Evolutionary conservation across 2,888 invertebrate species (phyloP).

Genomic region (Diarsia rubi): DNA sequence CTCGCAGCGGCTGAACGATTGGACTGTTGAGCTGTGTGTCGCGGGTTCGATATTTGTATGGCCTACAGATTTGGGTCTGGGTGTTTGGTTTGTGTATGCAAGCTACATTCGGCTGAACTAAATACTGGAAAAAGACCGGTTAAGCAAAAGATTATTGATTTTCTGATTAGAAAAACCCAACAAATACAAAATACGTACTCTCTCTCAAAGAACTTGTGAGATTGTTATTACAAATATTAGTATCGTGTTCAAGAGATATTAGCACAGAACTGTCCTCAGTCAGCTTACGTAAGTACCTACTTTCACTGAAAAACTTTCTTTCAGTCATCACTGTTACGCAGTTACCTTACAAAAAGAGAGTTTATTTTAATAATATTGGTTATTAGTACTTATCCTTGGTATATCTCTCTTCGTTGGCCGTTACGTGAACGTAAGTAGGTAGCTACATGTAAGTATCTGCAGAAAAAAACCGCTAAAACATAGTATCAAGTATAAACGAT

Average conservation of each 20-base stretch:
- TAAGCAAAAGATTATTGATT: not conserved
- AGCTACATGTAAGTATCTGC: not conserved
- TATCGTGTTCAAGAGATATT: conserved; percentile 54
- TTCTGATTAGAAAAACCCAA: not conserved
- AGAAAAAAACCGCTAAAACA: not conserved
- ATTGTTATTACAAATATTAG: conserved; percentile 1
- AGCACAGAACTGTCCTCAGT: conserved; percentile 37
- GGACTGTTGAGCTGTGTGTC: too few species aligned
- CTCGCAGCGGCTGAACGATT: too few species aligned
- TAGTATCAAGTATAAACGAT: not conserved
- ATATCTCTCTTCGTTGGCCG: not conserved
- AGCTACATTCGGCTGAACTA: too few species aligned
- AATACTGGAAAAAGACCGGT: too few species aligned
- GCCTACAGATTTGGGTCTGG: too few species aligned
- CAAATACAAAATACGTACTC: not conserved
- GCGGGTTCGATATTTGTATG: too few species aligned
- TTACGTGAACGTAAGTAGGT: not conserved
- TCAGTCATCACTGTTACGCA: conserved; percentile 43
- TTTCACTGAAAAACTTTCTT: conserved; percentile 65
- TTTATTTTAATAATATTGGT: conserved; percentile 16
- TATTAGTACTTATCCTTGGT: not conserved
- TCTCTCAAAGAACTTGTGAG: not conserved
- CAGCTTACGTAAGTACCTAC: conserved; percentile 56
- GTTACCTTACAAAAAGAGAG: conserved; percentile 30
- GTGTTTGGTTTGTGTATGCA: too few species aligned